Evolutionary conservation across 1,140 invertebrate species (phyloP), one percentile per base, ranked within the genome.

Genomic region (Atopsyche davidsoni): DNA sequence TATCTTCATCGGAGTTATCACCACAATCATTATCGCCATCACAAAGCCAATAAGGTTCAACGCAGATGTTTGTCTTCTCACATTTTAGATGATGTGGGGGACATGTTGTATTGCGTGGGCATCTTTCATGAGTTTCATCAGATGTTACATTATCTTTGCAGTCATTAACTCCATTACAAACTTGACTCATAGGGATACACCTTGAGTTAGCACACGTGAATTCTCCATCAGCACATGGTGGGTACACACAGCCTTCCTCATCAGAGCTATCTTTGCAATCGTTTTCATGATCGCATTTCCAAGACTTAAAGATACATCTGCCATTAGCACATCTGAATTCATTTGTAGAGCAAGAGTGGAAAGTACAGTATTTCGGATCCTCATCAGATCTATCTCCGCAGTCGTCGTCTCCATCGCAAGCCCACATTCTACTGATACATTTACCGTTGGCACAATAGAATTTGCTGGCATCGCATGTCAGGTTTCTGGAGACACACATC

Each of bases 331-430:
- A 98, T 17, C 91, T 80, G 78, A 95, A 97, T 67, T 97, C 92
- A 60, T 88, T 92, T 0, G 86, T 79, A 16, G 86, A 89, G 65
- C 94, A 98, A 0, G 91, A 93, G 63, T 98, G 91, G 64, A 89
- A 87, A 7, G 92, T 86, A 67, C 95, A 98, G 63, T 95, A 96
- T 61, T 87, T 88, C 14, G 76, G 74, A 62, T 95, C 86, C 75
- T 98, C 96, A 67, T 99, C 96, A 2, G 87, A 88, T 18, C 84
- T 87, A 66, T 99, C 96, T 0, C 89, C 89, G 63, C 95, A 97
- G 61, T 97, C 91, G 58, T 94, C 87, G 56, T 97, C 93, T 0
- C 89, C 89, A 67, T 98, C 95, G 67, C 96, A 99, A 2, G 92
- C 87, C 90, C 94, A 98, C 78, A 96, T 87, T 39, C 91, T 73